Evolutionary conservation across 2,797 vertebrate species (phyloP).

Genomic region (Hephaestus fuliginosus): DNA sequence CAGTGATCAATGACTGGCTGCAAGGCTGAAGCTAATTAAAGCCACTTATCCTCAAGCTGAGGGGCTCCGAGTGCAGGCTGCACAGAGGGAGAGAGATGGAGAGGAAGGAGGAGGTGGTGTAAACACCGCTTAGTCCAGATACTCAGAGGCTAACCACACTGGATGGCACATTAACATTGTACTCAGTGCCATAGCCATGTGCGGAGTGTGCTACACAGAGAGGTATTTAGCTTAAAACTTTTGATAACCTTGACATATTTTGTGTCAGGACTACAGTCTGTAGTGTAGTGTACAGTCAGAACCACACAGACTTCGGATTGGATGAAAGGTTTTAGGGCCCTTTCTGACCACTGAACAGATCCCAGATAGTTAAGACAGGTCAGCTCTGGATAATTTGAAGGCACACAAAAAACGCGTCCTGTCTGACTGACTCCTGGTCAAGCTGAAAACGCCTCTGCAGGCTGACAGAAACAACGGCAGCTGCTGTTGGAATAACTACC

Average conservation of each 20-base stretch:
- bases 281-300: no score
- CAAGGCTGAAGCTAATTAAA: conserved; percentile 64
- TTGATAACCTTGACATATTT: conserved; percentile 4
- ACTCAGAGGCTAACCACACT: conserved; percentile 48
- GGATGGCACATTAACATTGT: conserved; percentile 40
- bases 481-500: conserved; percentile 17
- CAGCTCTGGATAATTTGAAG: neutral
- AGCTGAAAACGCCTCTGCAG: conserved; percentile 8
- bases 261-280: neutral
- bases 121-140: conserved; percentile 48
- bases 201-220: neutral
- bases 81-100: conserved; percentile 31
- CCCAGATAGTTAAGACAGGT: neutral
- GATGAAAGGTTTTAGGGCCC: neutral
- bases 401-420: conserved; percentile 3
- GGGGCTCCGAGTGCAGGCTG: conserved; percentile 32
- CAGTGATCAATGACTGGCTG: conserved; percentile 56
- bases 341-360: neutral
- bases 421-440: conserved; percentile 25
- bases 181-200: conserved; percentile 7
- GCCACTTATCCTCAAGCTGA: conserved; percentile 60
- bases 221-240: neutral
- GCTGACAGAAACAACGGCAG: conserved; percentile 4
- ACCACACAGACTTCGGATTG: neutral
- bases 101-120: conserved; percentile 35